Conservation (phyloP, 2,113 vertebrate genomes). For the Melozone crissalis region DNA sequence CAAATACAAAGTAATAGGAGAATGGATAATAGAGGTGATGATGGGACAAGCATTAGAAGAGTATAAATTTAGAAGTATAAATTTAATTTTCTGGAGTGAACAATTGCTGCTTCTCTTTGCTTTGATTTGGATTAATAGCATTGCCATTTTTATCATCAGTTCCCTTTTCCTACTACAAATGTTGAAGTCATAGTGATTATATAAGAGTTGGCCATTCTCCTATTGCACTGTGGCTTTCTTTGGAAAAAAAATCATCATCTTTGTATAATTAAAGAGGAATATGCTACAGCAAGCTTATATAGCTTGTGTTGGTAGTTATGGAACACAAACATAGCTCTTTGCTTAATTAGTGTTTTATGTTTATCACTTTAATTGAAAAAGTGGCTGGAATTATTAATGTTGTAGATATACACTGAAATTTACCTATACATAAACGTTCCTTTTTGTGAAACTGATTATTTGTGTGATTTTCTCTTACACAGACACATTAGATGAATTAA, state of each 20-base stretch:
- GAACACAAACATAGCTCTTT: background rate
- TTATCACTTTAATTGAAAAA: background rate
- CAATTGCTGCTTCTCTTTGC: background rate
- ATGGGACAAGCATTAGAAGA: background rate
- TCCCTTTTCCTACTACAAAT: background rate
- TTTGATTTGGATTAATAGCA: background rate
- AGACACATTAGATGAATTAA: conserved; percentile 88
- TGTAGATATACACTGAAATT: background rate
- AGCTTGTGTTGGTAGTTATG: background rate
- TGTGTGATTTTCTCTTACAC: background rate
- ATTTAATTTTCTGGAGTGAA: background rate
- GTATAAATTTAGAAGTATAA: background rate
- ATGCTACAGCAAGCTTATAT: background rate
- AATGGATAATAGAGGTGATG: background rate
- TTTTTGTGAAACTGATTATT: background rate
- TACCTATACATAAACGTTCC: background rate
- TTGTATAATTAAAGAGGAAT: background rate
- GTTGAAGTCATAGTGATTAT: background rate
- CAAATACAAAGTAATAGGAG: background rate
- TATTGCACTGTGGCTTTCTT: background rate
- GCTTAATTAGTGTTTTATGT: background rate
- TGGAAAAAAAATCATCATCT: background rate
- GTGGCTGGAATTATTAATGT: background rate
- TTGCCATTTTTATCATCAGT: background rate
- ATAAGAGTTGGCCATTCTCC: background rate